These are phyloP conservation scores for Drosophila carrolli DNA, from an alignment of 1,140 invertebrate species.

Conservation along the genomic window DNA sequence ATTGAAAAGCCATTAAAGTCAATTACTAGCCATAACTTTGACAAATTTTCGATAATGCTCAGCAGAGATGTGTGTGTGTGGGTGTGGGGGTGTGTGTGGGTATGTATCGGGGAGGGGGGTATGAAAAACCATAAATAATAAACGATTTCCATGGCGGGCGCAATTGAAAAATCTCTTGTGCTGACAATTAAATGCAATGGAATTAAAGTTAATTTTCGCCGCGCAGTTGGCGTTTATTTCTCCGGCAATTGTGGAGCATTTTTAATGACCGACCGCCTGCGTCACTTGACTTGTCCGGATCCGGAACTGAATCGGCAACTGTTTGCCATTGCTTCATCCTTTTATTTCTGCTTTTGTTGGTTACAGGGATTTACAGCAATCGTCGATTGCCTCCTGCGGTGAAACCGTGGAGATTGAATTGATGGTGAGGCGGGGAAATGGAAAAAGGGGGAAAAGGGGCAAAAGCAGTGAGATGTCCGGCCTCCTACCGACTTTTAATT, in stretches of 20 bases:
- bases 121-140: constrained; percentile 70
- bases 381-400: constrained; percentile 44
- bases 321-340: constrained; percentile 50
- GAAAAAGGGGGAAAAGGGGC: not conserved
- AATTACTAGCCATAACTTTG: constrained; percentile 63
- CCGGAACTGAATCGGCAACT: constrained; percentile 52
- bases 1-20: constrained; percentile 68
- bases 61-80: constrained; percentile 17
- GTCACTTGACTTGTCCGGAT: constrained; percentile 61
- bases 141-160: constrained; percentile 51
- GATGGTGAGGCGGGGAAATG: not conserved
- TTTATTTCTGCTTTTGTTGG: constrained; percentile 27
- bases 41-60: constrained; percentile 61
- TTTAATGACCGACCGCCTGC: constrained; percentile 47
- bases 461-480: constrained; percentile 12
- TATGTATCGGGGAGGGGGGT: constrained; percentile 12
- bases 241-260: constrained; percentile 42
- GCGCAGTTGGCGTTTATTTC: constrained; percentile 18
- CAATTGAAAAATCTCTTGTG: constrained; percentile 63
- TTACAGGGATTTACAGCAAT: constrained; percentile 72
- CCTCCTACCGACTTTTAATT: constrained; percentile 64
- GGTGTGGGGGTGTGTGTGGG: not conserved
- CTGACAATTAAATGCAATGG: constrained; percentile 56
- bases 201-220: constrained; percentile 52
- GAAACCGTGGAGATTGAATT: constrained; percentile 28